These are phyloP conservation scores for Pristionchus pacificus DNA, from an alignment of 1,140 invertebrate species.

Conservation along the genomic window DNA sequence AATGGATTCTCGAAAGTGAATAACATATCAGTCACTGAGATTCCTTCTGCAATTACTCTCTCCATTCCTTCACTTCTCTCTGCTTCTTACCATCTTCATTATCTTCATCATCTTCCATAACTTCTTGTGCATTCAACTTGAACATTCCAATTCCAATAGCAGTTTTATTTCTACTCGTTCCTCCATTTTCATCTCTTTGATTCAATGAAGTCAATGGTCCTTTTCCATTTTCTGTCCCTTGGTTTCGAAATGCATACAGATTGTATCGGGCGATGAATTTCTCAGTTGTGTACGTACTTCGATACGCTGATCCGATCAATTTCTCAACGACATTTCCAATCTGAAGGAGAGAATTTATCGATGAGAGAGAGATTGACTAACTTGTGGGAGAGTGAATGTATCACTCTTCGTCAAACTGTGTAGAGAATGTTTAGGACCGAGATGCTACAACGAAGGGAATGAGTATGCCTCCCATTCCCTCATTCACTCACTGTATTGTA, in stretches of 20 bases:
- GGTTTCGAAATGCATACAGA: slow-evolving; percentile 25
- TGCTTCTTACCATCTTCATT: slow-evolving; percentile 6
- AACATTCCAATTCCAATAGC: not conserved
- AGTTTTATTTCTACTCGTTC: no score
- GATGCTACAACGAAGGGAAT: slow-evolving; percentile 6
- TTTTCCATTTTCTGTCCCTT: not conserved
- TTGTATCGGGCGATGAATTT: slow-evolving; percentile 53
- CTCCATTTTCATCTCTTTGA: no score
- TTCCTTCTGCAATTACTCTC: not conserved
- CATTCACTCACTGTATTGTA: slow-evolving; percentile 71
- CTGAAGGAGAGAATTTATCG: slow-evolving; percentile 48
- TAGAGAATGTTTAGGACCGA: slow-evolving; percentile 22
- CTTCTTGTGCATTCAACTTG: not conserved
- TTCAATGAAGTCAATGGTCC: not conserved
- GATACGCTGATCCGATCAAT: slow-evolving; percentile 60
- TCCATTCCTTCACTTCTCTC: not conserved
- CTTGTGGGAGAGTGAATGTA: not conserved
- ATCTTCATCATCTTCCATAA: slow-evolving; percentile 5
- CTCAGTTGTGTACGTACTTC: slow-evolving; percentile 59
- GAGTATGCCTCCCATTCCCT: not conserved
- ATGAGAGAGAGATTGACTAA: slow-evolving; percentile 2
- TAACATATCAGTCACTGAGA: slow-evolving; percentile 16
- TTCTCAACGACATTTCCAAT: slow-evolving; percentile 60
- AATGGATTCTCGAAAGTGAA: slow-evolving; percentile 59
- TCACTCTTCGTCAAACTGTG: slow-evolving; percentile 10